Percentiles rank a stretch among this genome's conserved stretches.
Conservation (phyloP, 2,888 invertebrate species). For the Euspilapteryx auroguttella region DNA sequence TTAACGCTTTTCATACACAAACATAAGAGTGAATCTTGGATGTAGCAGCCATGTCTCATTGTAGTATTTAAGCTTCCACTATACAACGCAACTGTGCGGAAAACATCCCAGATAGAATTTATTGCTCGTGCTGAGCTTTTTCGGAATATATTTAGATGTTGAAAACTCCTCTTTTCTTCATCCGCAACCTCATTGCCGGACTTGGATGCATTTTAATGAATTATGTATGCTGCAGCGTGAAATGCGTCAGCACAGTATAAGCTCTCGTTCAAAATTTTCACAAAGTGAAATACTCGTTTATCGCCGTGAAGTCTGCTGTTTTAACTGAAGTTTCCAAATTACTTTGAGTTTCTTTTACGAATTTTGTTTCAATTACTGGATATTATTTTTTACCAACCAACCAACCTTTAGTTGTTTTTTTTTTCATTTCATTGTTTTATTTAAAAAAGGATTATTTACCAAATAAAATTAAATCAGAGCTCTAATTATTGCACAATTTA, state of each 20-base stretch:
- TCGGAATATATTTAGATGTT: constrained; percentile 16
- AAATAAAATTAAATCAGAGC: no score
- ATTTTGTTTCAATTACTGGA: no score
- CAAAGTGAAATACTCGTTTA: constrained; percentile 2
- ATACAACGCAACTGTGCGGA: constrained; percentile 19
- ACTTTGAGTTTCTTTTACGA: no score
- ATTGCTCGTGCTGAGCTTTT: constrained; percentile 19
- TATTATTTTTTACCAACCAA: no score
- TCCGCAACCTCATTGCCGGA: constrained; percentile 11
- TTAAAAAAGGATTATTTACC: no score
- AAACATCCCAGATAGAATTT: constrained; percentile 22
- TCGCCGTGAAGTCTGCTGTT: no score
- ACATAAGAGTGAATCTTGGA: constrained; percentile 17
- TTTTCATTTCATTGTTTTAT: no score
- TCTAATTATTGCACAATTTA: no score
- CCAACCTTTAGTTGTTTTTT: no score
- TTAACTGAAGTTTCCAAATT: no score
- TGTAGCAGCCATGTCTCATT: constrained; percentile 11
- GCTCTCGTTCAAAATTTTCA: no score
- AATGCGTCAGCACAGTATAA: background rate
- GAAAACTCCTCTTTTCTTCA: constrained; percentile 8
- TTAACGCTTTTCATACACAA: no score
- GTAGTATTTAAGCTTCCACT: constrained; percentile 18
- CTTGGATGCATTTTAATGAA: constrained; percentile 14
- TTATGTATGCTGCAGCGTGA: constrained; percentile 9